Conservation (phyloP, 2,113 vertebrate species). For the Pogona vitticeps region DNA sequence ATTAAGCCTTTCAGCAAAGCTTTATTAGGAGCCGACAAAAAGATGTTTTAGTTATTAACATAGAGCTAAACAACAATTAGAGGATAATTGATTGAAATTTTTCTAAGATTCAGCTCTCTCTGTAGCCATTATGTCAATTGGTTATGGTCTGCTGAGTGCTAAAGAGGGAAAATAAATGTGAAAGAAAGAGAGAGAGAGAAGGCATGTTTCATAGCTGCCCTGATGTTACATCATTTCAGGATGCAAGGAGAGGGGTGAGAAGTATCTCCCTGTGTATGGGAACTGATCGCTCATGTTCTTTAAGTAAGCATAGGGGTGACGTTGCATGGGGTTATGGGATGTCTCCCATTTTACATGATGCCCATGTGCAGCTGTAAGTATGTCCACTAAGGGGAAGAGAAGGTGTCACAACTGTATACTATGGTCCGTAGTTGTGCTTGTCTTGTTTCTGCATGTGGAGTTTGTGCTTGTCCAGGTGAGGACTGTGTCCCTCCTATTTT, state of each 20-base stretch:
- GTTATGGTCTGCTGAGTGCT: slow-evolving; percentile 34
- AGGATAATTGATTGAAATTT: slow-evolving; percentile 55
- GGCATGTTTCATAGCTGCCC: not conserved
- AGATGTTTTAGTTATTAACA: slow-evolving; percentile 43
- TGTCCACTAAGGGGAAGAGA: too few relatives aligned
- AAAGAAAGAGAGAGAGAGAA: not conserved
- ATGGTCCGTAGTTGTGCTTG: not conserved
- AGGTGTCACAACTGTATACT: not conserved
- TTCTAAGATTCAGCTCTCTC: slow-evolving; percentile 36
- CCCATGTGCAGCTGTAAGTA: not conserved
- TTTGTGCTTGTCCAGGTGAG: not conserved
- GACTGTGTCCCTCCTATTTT: not conserved
- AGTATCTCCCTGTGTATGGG: not conserved
- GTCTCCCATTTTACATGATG: not conserved
- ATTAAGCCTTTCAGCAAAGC: slow-evolving; percentile 29
- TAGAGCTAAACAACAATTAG: slow-evolving; percentile 49
- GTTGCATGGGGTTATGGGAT: not conserved
- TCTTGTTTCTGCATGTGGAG: not conserved
- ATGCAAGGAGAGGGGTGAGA: not conserved
- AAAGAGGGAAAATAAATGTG: not conserved
- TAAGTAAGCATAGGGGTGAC: not conserved
- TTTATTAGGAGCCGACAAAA: slow-evolving; percentile 32
- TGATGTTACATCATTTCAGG: not conserved
- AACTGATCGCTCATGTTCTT: not conserved
- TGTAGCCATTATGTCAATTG: slow-evolving; percentile 48